Percentiles rank a stretch among this genome's conserved stretches.
These are phyloP conservation scores for Himalopsyche japonica DNA, from an alignment of 2,888 invertebrate species.

Conservation along the genomic window DNA sequence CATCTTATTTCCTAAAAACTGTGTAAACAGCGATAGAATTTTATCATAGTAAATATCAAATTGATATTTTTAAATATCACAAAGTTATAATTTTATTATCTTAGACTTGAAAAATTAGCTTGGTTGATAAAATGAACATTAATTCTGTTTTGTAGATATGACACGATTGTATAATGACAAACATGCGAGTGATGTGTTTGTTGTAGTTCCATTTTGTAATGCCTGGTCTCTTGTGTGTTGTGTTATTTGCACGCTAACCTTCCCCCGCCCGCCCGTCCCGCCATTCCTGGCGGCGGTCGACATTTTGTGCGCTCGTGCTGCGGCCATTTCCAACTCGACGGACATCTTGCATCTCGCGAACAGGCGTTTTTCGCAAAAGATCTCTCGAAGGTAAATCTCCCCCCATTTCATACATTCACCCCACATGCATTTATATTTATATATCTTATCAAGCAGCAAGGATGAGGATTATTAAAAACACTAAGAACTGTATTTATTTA, in stretches of 20 bases:
- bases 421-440: conserved; percentile 31
- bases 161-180: not conserved
- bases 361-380: conserved; percentile 96
- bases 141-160: not conserved
- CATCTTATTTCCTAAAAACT: no score
- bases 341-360: conserved; percentile 45
- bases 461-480: not conserved
- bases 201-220: not conserved
- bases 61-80: no score
- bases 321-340: conserved; percentile 2
- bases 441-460: not conserved
- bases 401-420: conserved; percentile 31
- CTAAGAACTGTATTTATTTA: not conserved
- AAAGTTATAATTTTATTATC: no score
- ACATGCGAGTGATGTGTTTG: not conserved
- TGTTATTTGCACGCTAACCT: conserved; percentile 64
- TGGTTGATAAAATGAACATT: not conserved
- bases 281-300: conserved; percentile 4
- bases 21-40: no score
- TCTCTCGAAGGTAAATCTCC: conserved; percentile 90
- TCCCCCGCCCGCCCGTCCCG: conserved; percentile 31
- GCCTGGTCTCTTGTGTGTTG: conserved; percentile 51
- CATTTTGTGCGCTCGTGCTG: not conserved
- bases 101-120: no score
- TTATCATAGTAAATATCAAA: no score